Percentiles rank a stretch among this genome's conserved stretches.
phyloP scores from a whole-genome alignment of 2,888 invertebrate species.

The Oscheius myriophilus region DNA sequence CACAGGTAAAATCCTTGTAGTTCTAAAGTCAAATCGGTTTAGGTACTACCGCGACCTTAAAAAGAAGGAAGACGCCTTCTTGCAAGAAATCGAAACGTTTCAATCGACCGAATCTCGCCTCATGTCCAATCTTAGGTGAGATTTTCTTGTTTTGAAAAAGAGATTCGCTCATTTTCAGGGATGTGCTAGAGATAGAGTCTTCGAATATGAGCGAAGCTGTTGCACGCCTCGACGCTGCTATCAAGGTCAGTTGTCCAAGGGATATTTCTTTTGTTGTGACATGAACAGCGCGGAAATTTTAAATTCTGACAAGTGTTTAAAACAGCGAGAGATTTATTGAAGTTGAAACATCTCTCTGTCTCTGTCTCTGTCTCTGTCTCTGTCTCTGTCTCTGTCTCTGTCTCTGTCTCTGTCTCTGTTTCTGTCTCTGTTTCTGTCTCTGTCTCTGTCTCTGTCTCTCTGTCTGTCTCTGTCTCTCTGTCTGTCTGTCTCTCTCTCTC shows the following conservation, averaged over 20 bases:
- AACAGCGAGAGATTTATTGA: no score
- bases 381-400: no score
- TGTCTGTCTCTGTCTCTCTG: no score
- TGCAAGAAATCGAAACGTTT: slow-evolving; percentile 83
- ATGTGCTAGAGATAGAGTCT: slow-evolving; percentile 85
- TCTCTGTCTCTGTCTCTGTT: no score
- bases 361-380: no score
- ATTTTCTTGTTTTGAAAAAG: neutral
- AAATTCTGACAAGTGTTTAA: no score
- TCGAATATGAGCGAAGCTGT: slow-evolving; percentile 94
- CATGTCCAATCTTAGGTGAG: slow-evolving; percentile 82
- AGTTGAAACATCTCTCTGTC: no score
- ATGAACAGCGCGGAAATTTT: no score
- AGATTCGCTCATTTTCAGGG: slow-evolving; percentile 26
- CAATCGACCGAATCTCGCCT: slow-evolving; percentile 84
- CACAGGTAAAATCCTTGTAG: slow-evolving; percentile 45
- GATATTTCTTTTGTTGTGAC: neutral
- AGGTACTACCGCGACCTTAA: slow-evolving; percentile 71
- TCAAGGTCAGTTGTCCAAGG: slow-evolving; percentile 40
- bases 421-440: no score
- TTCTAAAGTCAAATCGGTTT: slow-evolving; percentile 12
- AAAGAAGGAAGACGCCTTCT: slow-evolving; percentile 77
- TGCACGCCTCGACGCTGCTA: slow-evolving; percentile 84
- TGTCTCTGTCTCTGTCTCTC: no score
- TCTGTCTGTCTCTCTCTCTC: no score